These are phyloP conservation scores for Coilia nasus DNA, from an alignment of 2,797 vertebrate species.

Conservation along the genomic window DNA sequence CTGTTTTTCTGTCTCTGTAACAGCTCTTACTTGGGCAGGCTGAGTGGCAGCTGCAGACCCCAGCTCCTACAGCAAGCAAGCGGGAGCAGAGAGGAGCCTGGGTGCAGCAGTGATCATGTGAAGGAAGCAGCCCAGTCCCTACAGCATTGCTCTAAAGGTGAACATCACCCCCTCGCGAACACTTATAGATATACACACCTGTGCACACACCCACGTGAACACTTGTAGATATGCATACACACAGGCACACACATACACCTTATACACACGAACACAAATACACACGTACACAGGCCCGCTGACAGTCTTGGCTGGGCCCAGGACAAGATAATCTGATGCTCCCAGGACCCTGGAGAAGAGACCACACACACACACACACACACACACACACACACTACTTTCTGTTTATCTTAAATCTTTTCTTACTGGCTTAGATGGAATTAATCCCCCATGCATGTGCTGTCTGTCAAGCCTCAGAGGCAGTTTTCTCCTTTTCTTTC, in stretches of 20 bases:
- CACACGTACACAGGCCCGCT: too few relatives aligned
- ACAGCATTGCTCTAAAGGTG: conserved; percentile 11
- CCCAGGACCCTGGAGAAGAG: too few relatives aligned
- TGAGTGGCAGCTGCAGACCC: conserved; percentile 48
- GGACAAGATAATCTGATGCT: too few relatives aligned
- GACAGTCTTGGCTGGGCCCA: too few relatives aligned
- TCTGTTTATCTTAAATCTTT: not conserved
- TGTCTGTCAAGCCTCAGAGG: not conserved
- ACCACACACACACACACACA: too few relatives aligned
- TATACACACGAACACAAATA: too few relatives aligned
- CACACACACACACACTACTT: not conserved
- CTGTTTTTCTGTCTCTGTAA: not conserved
- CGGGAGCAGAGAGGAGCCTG: conserved; percentile 59
- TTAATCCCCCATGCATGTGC: not conserved
- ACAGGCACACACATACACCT: not conserved
- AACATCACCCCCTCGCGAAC: not conserved
- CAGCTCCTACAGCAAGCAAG: conserved; percentile 57
- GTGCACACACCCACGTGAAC: not conserved
- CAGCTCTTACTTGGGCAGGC: conserved; percentile 50
- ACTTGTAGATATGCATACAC: not conserved
- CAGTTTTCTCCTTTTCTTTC: not conserved
- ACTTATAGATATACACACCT: too few relatives aligned
- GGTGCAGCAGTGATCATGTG: conserved; percentile 46
- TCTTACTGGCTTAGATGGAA: not conserved
- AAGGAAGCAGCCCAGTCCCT: conserved; percentile 33